These are phyloP conservation scores for Idaea dimidiata DNA, from an alignment of 2,888 invertebrate genomes.

Conservation along the genomic window DNA sequence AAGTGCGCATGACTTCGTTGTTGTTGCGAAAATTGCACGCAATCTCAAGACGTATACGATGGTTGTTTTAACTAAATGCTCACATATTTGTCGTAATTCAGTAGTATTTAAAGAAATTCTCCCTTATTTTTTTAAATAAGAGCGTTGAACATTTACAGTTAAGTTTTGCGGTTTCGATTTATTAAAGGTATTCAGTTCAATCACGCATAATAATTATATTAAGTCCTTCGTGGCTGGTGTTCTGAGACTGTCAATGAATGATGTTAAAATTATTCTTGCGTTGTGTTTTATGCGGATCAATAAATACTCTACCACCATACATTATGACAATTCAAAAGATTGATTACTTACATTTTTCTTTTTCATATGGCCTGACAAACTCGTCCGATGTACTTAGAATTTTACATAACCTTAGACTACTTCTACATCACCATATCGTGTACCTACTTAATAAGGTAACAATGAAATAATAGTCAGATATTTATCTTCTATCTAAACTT, in stretches of 20 bases:
- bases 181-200: slow-evolving; percentile 2
- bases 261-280: neutral
- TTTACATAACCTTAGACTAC: too few species aligned
- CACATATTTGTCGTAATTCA: slow-evolving; percentile 74
- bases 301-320: too few species aligned
- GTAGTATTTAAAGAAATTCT: slow-evolving; percentile 53
- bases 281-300: neutral
- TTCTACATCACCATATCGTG: too few species aligned
- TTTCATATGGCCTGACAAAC: too few species aligned
- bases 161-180: slow-evolving; percentile 39
- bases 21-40: slow-evolving; percentile 75
- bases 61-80: slow-evolving; percentile 73
- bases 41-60: slow-evolving; percentile 46
- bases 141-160: slow-evolving; percentile 47
- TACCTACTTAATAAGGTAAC: too few species aligned
- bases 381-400: too few species aligned
- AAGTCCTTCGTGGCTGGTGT: slow-evolving; percentile 8
- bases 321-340: too few species aligned
- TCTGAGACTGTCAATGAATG: neutral
- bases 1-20: slow-evolving; percentile 62
- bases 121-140: slow-evolving; percentile 38
- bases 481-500: too few species aligned
- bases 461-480: too few species aligned
- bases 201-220: slow-evolving; percentile 1
- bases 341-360: too few species aligned